phyloP scores from a whole-genome alignment of 2,888 invertebrate species.

The Protodeltote pygarga region DNA sequence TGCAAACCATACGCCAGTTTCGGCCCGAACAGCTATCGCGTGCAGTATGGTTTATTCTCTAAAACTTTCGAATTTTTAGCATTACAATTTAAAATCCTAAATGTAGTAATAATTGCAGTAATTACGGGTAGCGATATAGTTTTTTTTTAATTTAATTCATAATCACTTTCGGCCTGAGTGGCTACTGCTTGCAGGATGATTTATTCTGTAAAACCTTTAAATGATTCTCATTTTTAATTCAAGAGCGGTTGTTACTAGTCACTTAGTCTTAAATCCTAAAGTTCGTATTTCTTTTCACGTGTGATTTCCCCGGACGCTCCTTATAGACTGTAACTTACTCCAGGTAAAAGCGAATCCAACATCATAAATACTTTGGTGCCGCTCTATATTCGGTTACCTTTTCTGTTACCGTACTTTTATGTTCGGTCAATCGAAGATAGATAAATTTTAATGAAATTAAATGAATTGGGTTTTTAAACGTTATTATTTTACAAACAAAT shows the following conservation, averaged over 20 bases:
- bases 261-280: slow-evolving; percentile 30
- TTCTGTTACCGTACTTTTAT: slow-evolving; percentile 16
- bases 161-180: too few species aligned
- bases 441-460: too few species aligned
- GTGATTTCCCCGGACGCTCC: slow-evolving; percentile 72
- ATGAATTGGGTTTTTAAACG: too few species aligned
- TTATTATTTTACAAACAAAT: too few species aligned
- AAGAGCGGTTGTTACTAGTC: slow-evolving; percentile 28
- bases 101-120: too few species aligned
- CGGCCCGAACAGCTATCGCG: too few species aligned
- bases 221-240: slow-evolving; percentile 1
- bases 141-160: neutral
- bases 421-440: slow-evolving; percentile 13
- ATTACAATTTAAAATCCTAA: too few species aligned
- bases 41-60: too few species aligned
- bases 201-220: too few species aligned
- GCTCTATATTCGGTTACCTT: slow-evolving; percentile 42
- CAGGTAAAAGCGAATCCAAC: slow-evolving; percentile 44
- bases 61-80: too few species aligned
- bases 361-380: slow-evolving; percentile 40
- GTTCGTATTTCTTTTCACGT: slow-evolving; percentile 66
- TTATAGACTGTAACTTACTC: slow-evolving; percentile 45
- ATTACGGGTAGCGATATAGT: neutral
- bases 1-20: too few species aligned
- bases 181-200: too few species aligned